These are phyloP conservation scores for Papilio machaon DNA, from an alignment of 1,140 invertebrate genomes.

Conservation along the genomic window DNA sequence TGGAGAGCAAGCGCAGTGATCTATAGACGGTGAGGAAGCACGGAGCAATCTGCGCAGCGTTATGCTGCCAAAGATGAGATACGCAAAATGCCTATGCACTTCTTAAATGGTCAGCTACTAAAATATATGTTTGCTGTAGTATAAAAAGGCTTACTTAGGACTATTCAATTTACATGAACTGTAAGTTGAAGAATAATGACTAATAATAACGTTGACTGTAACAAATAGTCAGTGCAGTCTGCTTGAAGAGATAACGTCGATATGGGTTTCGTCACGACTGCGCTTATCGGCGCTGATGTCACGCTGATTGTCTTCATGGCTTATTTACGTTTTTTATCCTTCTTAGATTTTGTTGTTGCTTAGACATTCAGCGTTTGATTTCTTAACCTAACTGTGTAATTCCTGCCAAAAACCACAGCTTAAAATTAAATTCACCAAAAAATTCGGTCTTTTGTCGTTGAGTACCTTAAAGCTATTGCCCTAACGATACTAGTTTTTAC, in stretches of 20 bases:
- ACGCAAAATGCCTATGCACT: slow-evolving; percentile 43
- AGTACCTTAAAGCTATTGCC: too few species aligned
- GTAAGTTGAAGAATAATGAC: background rate
- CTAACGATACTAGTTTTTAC: too few species aligned
- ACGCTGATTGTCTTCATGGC: slow-evolving; percentile 27
- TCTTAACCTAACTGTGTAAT: background rate
- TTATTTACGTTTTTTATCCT: slow-evolving; percentile 13
- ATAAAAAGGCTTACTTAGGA: background rate
- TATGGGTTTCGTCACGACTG: slow-evolving; percentile 38
- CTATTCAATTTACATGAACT: background rate
- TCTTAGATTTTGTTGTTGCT: slow-evolving; percentile 1
- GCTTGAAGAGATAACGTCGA: slow-evolving; percentile 36
- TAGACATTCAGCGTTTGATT: background rate
- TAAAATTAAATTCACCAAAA: too few species aligned
- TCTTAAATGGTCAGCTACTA: background rate
- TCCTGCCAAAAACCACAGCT: background rate
- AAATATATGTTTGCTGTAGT: background rate
- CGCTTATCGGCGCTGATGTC: slow-evolving; percentile 47
- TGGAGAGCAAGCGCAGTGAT: slow-evolving; percentile 73
- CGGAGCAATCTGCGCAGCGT: slow-evolving; percentile 63
- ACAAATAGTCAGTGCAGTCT: slow-evolving; percentile 39
- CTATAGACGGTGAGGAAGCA: slow-evolving; percentile 69
- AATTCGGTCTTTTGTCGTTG: too few species aligned
- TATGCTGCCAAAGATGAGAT: slow-evolving; percentile 58
- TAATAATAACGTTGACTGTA: slow-evolving; percentile 32